Evolutionary conservation across 2,113 vertebrate genomes (phyloP), one percentile per base, ranked within the genome.

Genomic region (Syngnathoides biaculeatus): DNA sequence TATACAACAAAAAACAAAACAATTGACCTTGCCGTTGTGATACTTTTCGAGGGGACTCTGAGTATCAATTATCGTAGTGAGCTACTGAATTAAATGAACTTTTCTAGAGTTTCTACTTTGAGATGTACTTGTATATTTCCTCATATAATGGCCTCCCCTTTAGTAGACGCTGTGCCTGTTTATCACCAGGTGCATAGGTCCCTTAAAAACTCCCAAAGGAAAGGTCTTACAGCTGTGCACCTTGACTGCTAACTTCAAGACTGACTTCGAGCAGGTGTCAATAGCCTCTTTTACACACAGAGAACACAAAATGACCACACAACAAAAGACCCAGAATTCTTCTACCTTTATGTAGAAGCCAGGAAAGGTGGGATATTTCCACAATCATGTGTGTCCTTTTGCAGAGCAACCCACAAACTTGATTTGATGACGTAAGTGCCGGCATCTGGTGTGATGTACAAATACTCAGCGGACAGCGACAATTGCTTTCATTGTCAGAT

Each of bases 61-160:
- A 47, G 45, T 19, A 8, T 47, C 17, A 17, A 4, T 47, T 47
- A 7, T 19, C 20, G 15, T 47, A 17, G 8, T 20, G 26, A 30
- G 5, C 26, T 27, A 8, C 14, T 57, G 55, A 57, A 27, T 15
- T 56, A 8, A 57, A 27, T 57, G 7, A 15, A 1, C 15, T 30
- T 57, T 57, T 30, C 26, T 30, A 26, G 26, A 57, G 9, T 26
- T 22, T 26, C n/a, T 43, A n/a, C 4, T 26, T 43, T 43, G 20
- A 62, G n/a, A 22, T 62, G 60, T 22, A 17, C 8, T 11, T 60
- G 8, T 13, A 42, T 15, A 62, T 62, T 62, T 26, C 22, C 38
- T 43, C 40, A 62, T 24, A 62, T 62, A 43, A 43, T 62, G 60
- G 60, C 40, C 60, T 62, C 19, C 5, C 38, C 27, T 59, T 8